These are phyloP conservation scores for Mythimna lalbum DNA, from an alignment of 2,888 invertebrate genomes.

Conservation along the genomic window DNA sequence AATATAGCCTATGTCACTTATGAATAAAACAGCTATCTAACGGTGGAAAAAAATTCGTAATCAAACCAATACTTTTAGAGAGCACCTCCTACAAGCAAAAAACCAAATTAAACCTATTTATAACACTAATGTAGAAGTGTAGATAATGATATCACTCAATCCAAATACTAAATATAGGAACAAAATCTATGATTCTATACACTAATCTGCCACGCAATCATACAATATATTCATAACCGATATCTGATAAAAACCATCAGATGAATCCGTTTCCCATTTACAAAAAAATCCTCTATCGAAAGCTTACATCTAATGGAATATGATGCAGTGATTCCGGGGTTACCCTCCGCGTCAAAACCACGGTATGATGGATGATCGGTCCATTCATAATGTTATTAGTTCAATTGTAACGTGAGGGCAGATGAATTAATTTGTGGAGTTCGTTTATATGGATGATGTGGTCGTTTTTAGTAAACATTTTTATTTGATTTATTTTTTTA, in stretches of 20 bases:
- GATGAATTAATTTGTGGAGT: slow-evolving; percentile 64
- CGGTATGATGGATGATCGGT: slow-evolving; percentile 70
- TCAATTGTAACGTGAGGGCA: slow-evolving; percentile 61
- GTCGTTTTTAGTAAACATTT: slow-evolving; percentile 36
- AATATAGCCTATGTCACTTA: too few relatives aligned
- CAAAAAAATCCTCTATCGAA: slow-evolving; percentile 45
- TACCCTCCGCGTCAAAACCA: slow-evolving; percentile 65
- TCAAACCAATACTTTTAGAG: too few relatives aligned
- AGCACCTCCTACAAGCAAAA: too few relatives aligned
- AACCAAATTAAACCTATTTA: too few relatives aligned
- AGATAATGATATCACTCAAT: neutral
- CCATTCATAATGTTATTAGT: slow-evolving; percentile 76
- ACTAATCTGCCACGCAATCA: neutral
- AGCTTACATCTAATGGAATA: slow-evolving; percentile 67
- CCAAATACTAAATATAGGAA: neutral
- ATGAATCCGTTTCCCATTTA: slow-evolving; percentile 32
- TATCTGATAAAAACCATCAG: slow-evolving; percentile 20
- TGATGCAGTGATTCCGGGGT: slow-evolving; percentile 72
- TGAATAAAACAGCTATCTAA: too few relatives aligned
- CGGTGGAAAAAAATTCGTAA: too few relatives aligned
- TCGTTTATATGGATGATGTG: slow-evolving; percentile 46
- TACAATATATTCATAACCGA: slow-evolving; percentile 8
- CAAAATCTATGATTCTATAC: neutral
- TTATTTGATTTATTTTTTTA: slow-evolving; percentile 18
- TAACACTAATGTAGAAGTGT: too few relatives aligned